phyloP scores from a whole-genome alignment of 2,888 invertebrate genomes.

The Callosobruchus maculatus region DNA sequence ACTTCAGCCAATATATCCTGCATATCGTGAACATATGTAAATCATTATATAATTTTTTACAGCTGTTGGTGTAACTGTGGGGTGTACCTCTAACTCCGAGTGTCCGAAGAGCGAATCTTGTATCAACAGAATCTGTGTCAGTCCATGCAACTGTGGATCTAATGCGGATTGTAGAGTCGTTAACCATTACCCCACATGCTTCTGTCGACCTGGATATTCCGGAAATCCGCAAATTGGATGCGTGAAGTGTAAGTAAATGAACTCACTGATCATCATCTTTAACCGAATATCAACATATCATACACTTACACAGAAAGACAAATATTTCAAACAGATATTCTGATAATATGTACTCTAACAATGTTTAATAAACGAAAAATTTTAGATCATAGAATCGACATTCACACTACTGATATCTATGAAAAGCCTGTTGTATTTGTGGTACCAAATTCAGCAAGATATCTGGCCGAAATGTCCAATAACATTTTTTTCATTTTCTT shows the following conservation, averaged over 20 bases:
- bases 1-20: no score
- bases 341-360: no score
- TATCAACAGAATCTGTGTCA: conserved; percentile 73
- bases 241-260: conserved; percentile 57
- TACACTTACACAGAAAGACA: no score
- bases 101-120: conserved; percentile 82
- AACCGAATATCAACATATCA: neutral
- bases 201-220: conserved; percentile 76
- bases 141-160: conserved; percentile 81
- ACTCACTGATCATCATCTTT: neutral
- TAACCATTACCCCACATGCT: conserved; percentile 83
- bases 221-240: conserved; percentile 84
- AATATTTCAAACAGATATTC: no score
- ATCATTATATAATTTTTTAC: conserved; percentile 15
- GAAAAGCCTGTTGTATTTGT: no score
- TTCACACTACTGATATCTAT: no score
- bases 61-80: conserved; percentile 63
- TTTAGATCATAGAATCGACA: no score
- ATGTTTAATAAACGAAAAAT: no score
- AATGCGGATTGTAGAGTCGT: conserved; percentile 78
- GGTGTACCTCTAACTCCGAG: conserved; percentile 75
- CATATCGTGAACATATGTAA: no score
- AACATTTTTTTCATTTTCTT: no score
- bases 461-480: no score
- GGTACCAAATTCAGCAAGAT: no score